Base-by-base conservation (phyloP, 2,888 invertebrate genomes). In the Sipha maydis region DNA sequence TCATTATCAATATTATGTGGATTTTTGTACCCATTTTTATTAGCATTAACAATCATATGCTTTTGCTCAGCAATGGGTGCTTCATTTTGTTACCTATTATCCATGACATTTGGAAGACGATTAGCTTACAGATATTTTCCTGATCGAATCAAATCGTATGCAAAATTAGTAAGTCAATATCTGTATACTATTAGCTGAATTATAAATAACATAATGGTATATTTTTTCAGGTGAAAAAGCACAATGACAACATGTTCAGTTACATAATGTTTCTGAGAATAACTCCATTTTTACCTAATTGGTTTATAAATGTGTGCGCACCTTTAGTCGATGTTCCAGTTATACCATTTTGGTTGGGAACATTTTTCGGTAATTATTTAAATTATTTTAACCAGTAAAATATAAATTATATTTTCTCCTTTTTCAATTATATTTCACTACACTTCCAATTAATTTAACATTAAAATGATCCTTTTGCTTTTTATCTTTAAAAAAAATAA, bases 231-330 rank as follows among this genome's bases (percentile, higher is more conserved):
- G 93, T 94, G 3, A 91, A 94, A 75, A 96, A 96, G 91, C 99
- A 99, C 92, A 94, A 95, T 90, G 95, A 97, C 90, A 96, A 98
- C 92, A 93, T 99, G 90, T 94, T 99, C 89, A 97, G 89, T 93
- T 99, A 99, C 92, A 97, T 99, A 91, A 94, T 99, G 91, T 99
- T 99, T 92, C 93, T 99, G 90, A 94, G 99, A 90, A 96, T 99
- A 91, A 99, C 99, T 48, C 99, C 99, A 85, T 95, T 99, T 91
- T 93, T 99, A 91, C 99, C 99, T 14, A 99, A 99, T 92, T 99
- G 99, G 99, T 99, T 99, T 92, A 99, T 99, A 90, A 99, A 99
- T 93, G 94, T 99, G 91, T 95, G 97, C 0, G 97, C 99, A 90
- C 99, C 99, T 73, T 97, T 99, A 69, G 96, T 99, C 91, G 98